A percentile compares a stretch with the other conserved stretches of the same genome.
These are phyloP conservation scores for Ceratina australensis DNA, from an alignment of 1,140 invertebrate genomes.

Conservation along the genomic window DNA sequence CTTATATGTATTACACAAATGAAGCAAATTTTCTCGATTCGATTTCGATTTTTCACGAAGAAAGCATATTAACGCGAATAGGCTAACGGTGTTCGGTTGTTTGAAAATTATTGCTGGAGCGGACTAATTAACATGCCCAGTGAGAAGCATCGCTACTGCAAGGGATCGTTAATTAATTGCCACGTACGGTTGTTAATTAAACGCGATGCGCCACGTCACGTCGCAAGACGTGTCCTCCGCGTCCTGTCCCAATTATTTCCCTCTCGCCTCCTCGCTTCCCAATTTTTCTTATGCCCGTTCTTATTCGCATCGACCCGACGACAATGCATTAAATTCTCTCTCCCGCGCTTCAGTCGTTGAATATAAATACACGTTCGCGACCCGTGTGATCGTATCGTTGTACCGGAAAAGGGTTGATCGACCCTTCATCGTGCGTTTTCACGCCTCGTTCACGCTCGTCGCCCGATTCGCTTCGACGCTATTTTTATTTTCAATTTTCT, in stretches of 20 bases:
- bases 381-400: background rate
- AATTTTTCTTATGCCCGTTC: background rate
- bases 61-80: no score
- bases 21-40: no score
- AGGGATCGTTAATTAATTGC: constrained; percentile 57
- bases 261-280: background rate
- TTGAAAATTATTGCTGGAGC: constrained; percentile 1
- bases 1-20: no score
- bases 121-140: constrained; percentile 50
- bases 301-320: no score
- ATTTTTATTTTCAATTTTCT: constrained; percentile 22
- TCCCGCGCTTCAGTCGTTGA: background rate
- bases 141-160: constrained; percentile 48
- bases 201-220: constrained; percentile 36
- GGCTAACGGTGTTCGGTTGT: background rate
- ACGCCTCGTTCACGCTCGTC: background rate
- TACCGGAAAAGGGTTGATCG: background rate
- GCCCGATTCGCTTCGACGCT: background rate
- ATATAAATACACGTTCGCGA: background rate
- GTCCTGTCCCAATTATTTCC: constrained; percentile 35
- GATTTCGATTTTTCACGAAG: no score
- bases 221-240: constrained; percentile 40
- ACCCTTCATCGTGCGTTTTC: constrained; percentile 2
- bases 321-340: no score
- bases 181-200: constrained; percentile 55